Conservation (phyloP, 2,113 vertebrate genomes). For the Fulica atra region DNA sequence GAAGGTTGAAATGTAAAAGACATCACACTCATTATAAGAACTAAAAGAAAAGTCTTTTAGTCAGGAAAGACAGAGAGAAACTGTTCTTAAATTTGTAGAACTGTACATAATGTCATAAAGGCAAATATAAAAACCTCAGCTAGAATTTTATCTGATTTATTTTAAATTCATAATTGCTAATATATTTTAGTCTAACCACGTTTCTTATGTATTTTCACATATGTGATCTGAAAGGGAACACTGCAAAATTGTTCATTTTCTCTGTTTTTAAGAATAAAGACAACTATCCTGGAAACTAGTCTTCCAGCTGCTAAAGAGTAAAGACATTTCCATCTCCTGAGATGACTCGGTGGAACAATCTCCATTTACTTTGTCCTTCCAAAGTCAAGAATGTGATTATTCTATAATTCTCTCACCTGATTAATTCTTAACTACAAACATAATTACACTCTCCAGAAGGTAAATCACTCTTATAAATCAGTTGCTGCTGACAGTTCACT, state of each 20-base stretch:
- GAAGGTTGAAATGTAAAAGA: background rate
- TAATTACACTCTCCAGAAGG: slow-evolving; percentile 82
- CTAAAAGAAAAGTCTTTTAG: background rate
- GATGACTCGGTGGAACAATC: background rate
- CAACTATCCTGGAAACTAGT: background rate
- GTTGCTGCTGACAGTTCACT: slow-evolving; percentile 69
- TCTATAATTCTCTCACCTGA: slow-evolving; percentile 77
- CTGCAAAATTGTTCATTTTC: background rate
- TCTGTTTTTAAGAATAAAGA: slow-evolving; percentile 13
- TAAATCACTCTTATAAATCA: slow-evolving; percentile 83
- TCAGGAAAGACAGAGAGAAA: background rate
- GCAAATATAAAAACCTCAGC: background rate
- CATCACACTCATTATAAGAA: background rate
- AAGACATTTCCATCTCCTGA: slow-evolving; percentile 21
- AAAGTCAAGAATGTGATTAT: slow-evolving; percentile 78
- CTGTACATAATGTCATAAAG: background rate
- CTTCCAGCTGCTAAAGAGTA: background rate
- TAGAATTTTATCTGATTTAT: background rate
- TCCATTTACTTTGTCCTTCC: slow-evolving; percentile 77
- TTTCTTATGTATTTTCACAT: background rate
- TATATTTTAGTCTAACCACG: background rate
- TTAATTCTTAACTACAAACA: slow-evolving; percentile 84
- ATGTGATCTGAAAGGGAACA: background rate
- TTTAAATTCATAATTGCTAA: background rate
- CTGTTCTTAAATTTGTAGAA: background rate